Base-by-base conservation (phyloP, 2,113 vertebrate species). In the Oenanthe melanoleuca region DNA sequence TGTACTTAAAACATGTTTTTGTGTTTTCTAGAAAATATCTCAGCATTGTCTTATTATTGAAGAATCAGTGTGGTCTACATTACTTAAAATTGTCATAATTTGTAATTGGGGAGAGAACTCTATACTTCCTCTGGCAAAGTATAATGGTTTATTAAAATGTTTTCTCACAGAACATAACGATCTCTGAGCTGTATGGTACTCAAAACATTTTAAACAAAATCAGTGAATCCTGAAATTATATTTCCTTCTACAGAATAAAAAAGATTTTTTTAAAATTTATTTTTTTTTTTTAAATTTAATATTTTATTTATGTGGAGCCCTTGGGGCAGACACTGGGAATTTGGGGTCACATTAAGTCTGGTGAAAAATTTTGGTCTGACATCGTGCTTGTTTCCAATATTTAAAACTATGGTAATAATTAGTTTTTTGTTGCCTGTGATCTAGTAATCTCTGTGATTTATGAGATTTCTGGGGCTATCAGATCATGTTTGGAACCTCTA, bases 261-360 rank as follows among this genome's bases (percentile, higher is more conserved):
- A 73, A 11, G 2, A 12, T 3, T 1, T 4, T 37, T 61, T 74
- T 17, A 73, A 11, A 2, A 12, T 3, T 1, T 4, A n/a, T 61
- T 74, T 17, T 25, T 14, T 25, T 40, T 40, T 40, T 40, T 40
- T 12, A 12, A 5, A 37, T n/a, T 12, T 18, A 57, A 40, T 73
- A 19, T 23, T 73, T 29, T 21, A 25, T 78, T 78, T 55, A 42
- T 42, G 11, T 55, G 25, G 25, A 87, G 8, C 10, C 10, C 5
- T 15, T 56, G 49, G 45, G 2, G 17, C 14, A 80, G 69, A 18
- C 22, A 23, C 2, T 65, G 16, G 37, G 45, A n/a, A 70, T 74
- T 14, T 74, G 3, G 18, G 47, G 23, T 74, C 13, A 4, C 71
- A 38, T 29, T 81, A 84, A 55, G 17, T 84, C 19, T n/a, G 33